Evolutionary conservation across 1,140 invertebrate species (phyloP).

Genomic region (Drosophila pseudoobscura): DNA sequence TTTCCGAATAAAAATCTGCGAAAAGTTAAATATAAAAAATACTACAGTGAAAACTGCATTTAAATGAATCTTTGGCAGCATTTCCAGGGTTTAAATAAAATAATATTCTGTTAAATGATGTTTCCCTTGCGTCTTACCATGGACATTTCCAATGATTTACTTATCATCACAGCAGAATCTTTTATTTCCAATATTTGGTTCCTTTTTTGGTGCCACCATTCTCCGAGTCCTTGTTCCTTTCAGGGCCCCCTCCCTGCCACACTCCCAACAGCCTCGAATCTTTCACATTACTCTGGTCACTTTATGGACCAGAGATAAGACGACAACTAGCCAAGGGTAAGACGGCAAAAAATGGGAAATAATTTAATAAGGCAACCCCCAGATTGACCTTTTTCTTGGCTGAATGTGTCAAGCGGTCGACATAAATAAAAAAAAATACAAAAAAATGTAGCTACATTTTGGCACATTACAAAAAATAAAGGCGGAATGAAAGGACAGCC

Average conservation of each 20-base stretch:
- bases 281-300: conserved; percentile 42
- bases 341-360: conserved; percentile 48
- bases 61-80: too few relatives aligned
- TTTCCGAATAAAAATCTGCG: too few relatives aligned
- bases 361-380: conserved; percentile 69
- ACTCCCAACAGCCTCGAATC: conserved; percentile 6
- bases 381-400: conserved; percentile 56
- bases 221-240: neutral
- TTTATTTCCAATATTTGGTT: too few relatives aligned
- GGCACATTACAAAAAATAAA: conserved; percentile 67
- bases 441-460: conserved; percentile 70
- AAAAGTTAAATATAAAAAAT: too few relatives aligned
- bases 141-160: too few relatives aligned
- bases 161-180: too few relatives aligned
- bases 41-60: too few relatives aligned
- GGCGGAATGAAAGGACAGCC: conserved; percentile 6
- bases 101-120: too few relatives aligned
- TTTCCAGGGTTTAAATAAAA: too few relatives aligned
- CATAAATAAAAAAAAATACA: conserved; percentile 69
- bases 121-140: too few relatives aligned
- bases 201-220: too few relatives aligned
- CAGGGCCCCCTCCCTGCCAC: neutral
- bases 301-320: conserved; percentile 61
- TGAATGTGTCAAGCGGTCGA: conserved; percentile 44
- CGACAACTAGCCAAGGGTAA: conserved; percentile 8